Conservation (phyloP, 2,888 invertebrate genomes). For the Mythimna impura region DNA sequence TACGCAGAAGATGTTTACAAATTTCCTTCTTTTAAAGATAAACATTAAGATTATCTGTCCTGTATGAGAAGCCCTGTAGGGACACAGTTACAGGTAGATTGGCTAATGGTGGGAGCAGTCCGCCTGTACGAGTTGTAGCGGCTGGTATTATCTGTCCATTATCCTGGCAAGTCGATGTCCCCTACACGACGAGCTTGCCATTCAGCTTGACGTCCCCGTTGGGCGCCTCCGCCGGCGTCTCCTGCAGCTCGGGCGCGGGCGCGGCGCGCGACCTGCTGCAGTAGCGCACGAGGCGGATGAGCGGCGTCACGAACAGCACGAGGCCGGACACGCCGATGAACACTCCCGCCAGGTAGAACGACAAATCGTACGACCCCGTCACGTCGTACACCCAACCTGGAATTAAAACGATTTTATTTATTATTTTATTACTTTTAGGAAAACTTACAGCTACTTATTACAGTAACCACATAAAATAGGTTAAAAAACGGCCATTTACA, state of each 20-base stretch:
- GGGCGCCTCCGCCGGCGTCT: constrained; percentile 13
- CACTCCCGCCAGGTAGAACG: constrained; percentile 95
- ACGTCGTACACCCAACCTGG: constrained; percentile 95
- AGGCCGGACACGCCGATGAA: constrained; percentile 94
- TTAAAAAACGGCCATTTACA: too few relatives aligned
- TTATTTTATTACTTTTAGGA: too few relatives aligned
- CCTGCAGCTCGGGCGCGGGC: fast-evolving
- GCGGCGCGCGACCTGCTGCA: constrained; percentile 42
- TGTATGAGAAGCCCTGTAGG: not conserved
- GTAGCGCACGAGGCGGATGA: constrained; percentile 60
- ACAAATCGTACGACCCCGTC: constrained; percentile 94
- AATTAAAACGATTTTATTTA: not conserved
- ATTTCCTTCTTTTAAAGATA: not conserved
- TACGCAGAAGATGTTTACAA: not conserved
- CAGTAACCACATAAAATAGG: too few relatives aligned
- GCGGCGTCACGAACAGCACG: constrained; percentile 86
- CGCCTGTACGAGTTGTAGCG: too few relatives aligned
- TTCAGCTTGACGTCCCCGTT: constrained; percentile 72
- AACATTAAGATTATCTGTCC: not conserved
- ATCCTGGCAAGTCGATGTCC: not conserved
- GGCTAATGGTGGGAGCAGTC: not conserved
- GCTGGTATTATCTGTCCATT: not conserved
- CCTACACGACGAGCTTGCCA: constrained; percentile 68
- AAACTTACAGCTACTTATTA: too few relatives aligned
- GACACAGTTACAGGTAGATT: not conserved